Percentiles rank a stretch among this genome's conserved stretches.
Evolutionary conservation across 64 coral and sea anemone species (phyloP).

Genomic region (Cladopsammia gracilis): DNA sequence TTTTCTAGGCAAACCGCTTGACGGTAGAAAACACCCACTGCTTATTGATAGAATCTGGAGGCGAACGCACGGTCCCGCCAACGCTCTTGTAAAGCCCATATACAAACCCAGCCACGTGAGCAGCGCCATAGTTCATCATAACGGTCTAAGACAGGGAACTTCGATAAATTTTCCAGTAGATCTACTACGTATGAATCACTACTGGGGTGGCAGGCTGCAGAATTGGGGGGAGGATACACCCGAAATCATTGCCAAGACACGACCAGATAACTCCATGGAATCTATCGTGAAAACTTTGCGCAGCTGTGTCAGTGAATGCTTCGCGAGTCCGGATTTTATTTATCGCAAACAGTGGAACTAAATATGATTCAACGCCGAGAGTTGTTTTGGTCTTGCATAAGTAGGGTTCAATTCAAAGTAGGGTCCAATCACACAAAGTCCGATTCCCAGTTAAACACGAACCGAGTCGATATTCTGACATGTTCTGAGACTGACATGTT

Average conservation of each 20-base stretch:
- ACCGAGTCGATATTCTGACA: no score
- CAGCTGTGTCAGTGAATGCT: neutral
- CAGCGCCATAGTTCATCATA: conserved; percentile 64
- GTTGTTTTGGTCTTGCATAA: no score
- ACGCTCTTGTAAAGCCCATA: conserved; percentile 84
- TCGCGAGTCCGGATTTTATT: no score
- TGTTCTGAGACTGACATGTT: no score
- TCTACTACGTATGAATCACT: conserved; percentile 64
- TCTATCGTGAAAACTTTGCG: neutral
- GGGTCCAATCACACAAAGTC: no score
- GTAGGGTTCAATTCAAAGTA: no score
- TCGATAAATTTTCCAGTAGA: neutral
- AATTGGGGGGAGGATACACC: conserved; percentile 79
- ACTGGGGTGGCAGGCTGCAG: conserved; percentile 71
- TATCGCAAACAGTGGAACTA: no score
- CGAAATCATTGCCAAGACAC: conserved; percentile 57
- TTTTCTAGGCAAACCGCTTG: conserved; percentile 84
- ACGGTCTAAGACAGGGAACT: neutral
- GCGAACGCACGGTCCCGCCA: conserved; percentile 59
- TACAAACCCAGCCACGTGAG: conserved; percentile 59
- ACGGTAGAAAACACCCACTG: conserved; percentile 37
- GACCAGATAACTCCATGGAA: conserved; percentile 29
- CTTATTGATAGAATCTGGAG: conserved; percentile 73
- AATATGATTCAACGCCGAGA: no score
- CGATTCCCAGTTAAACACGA: no score